Conservation (phyloP, 2,888 invertebrate genomes). For the Scotopteryx bipunctaria region DNA sequence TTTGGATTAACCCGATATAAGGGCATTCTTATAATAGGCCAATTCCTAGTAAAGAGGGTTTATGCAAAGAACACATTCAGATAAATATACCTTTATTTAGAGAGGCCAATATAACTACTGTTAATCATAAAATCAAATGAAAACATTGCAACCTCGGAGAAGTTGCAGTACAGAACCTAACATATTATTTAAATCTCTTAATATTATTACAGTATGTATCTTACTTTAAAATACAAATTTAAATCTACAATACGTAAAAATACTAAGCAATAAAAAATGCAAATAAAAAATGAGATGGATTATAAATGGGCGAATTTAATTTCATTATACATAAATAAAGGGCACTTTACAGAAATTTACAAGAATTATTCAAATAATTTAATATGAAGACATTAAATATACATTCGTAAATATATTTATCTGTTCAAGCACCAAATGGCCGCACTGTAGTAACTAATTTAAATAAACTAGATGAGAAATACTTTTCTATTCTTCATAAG, state of each 20-base stretch:
- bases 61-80: constrained; percentile 41
- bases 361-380: constrained; percentile 24
- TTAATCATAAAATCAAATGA: constrained; percentile 55
- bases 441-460: constrained; percentile 32
- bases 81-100: constrained; percentile 78
- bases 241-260: constrained; percentile 54
- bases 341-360: constrained; percentile 31
- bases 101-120: constrained; percentile 77
- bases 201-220: constrained; percentile 51
- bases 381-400: constrained; percentile 25
- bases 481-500: constrained; percentile 53
- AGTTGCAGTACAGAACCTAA: constrained; percentile 57
- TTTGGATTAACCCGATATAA: too few relatives aligned
- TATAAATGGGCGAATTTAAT: constrained; percentile 58
- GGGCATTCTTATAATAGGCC: too few relatives aligned
- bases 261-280: constrained; percentile 69
- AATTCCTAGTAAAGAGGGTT: too few relatives aligned
- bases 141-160: constrained; percentile 57
- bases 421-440: constrained; percentile 59
- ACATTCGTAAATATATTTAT: constrained; percentile 31
- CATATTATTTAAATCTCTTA: constrained; percentile 58
- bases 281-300: constrained; percentile 63
- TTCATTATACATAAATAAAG: constrained; percentile 36
- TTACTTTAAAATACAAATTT: constrained; percentile 60
- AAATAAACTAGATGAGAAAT: constrained; percentile 31